phyloP scores from a whole-genome alignment of 2,113 vertebrate species.

The Tamias sibiricus region DNA sequence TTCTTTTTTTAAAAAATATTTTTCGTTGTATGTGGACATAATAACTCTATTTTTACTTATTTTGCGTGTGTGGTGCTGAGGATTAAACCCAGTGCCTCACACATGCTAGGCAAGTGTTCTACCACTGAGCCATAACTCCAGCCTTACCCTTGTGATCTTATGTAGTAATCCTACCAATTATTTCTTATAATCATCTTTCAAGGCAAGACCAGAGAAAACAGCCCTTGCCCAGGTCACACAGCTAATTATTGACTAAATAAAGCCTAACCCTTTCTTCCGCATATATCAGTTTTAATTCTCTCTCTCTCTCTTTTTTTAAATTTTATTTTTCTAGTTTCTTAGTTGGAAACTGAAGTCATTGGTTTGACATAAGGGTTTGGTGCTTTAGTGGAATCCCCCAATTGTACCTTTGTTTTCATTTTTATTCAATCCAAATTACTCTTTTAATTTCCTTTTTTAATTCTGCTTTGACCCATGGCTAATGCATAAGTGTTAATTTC shows the following conservation, averaged over 20 bases:
- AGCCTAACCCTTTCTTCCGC: background rate
- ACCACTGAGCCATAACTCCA: too few species aligned
- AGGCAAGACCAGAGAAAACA: background rate
- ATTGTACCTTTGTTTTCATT: constrained; percentile 22
- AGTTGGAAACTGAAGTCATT: background rate
- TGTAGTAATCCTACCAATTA: background rate
- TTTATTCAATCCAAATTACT: constrained; percentile 42
- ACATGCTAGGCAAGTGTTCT: too few species aligned
- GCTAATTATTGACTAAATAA: background rate
- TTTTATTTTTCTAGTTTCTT: background rate
- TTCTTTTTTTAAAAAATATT: too few species aligned
- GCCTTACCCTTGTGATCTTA: background rate
- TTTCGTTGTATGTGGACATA: too few species aligned
- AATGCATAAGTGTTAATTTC: constrained; percentile 1
- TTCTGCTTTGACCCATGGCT: background rate
- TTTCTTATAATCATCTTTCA: constrained; percentile 12
- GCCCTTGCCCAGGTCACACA: background rate
- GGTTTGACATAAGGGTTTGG: background rate
- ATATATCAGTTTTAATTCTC: background rate
- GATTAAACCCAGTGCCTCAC: too few species aligned
- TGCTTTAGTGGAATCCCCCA: background rate
- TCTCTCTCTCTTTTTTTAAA: background rate
- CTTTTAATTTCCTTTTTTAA: constrained; percentile 25
- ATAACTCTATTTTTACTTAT: too few species aligned
- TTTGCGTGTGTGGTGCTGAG: too few species aligned